Evolutionary conservation across 1,140 invertebrate genomes (phyloP).

Genomic region (Procambarus virginalis): DNA sequence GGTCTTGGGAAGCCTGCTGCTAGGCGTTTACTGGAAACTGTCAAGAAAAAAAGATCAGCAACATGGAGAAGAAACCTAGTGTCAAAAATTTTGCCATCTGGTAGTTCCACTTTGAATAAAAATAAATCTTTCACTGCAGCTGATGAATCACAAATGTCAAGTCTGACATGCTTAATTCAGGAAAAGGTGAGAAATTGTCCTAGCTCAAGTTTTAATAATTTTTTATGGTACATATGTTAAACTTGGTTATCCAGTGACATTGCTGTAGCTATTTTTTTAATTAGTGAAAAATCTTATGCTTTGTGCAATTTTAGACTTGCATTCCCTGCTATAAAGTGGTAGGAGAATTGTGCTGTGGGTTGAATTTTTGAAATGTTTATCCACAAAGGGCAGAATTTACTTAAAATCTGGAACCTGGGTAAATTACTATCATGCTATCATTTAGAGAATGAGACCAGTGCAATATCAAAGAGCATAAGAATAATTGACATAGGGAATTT

Average conservation of each 20-base stretch:
- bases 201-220: neutral
- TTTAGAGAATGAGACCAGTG: too few species aligned
- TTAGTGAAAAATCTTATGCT: too few species aligned
- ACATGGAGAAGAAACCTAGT: conserved; percentile 88
- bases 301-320: too few species aligned
- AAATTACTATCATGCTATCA: too few species aligned
- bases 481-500: too few species aligned
- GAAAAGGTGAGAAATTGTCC: neutral
- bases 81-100: conserved; percentile 82
- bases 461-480: too few species aligned
- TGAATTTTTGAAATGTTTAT: too few species aligned
- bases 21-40: conserved; percentile 89
- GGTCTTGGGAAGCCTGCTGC: conserved; percentile 95
- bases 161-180: conserved; percentile 63
- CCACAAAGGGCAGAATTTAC: too few species aligned
- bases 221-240: too few species aligned
- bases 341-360: neutral
- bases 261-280: too few species aligned
- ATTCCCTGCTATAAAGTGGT: neutral
- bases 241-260: too few species aligned
- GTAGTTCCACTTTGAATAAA: conserved; percentile 25
- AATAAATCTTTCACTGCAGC: neutral
- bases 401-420: too few species aligned
- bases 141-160: conserved; percentile 22
- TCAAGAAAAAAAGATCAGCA: conserved; percentile 91